Conservation (phyloP, 2,797 vertebrate genomes). For the Cheirogaleus major region DNA sequence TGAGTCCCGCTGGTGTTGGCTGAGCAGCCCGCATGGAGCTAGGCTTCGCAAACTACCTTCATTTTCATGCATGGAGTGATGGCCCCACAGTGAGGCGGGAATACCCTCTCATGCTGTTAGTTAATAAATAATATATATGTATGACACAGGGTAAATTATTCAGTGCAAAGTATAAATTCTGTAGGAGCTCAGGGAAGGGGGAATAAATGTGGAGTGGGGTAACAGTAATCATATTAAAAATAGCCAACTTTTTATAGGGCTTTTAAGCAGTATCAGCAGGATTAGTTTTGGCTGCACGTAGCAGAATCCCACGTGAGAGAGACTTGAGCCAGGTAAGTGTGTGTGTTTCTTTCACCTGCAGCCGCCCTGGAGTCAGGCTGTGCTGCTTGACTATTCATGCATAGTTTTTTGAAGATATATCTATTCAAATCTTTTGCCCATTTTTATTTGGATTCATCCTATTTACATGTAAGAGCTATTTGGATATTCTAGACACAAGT, state of each 20-base stretch:
- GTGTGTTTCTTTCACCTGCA: not conserved
- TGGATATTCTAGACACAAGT: too few species aligned
- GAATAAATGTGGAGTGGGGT: not conserved
- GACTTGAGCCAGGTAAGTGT: not conserved
- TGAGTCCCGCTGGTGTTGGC: not conserved
- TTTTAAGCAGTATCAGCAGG: not conserved
- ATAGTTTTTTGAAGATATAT: too few species aligned
- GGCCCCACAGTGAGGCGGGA: accelerated
- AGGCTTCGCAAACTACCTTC: accelerated
- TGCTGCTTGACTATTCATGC: too few species aligned
- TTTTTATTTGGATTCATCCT: too few species aligned
- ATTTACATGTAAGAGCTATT: too few species aligned
- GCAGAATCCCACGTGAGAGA: not conserved
- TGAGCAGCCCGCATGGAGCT: not conserved
- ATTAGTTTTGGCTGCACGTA: accelerated
- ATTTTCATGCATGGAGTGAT: accelerated
- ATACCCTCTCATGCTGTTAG: not conserved
- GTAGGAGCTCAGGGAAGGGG: not conserved
- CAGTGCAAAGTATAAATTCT: not conserved
- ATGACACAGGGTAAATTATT: not conserved
- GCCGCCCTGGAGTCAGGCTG: too few species aligned
- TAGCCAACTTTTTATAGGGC: not conserved
- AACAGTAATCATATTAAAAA: accelerated
- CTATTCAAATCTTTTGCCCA: too few species aligned
- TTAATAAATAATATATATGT: not conserved